Percentiles rank a stretch among this genome's conserved stretches.
phyloP scores from a whole-genome alignment of 1,140 invertebrate species.

The Orussus abietinus region DNA sequence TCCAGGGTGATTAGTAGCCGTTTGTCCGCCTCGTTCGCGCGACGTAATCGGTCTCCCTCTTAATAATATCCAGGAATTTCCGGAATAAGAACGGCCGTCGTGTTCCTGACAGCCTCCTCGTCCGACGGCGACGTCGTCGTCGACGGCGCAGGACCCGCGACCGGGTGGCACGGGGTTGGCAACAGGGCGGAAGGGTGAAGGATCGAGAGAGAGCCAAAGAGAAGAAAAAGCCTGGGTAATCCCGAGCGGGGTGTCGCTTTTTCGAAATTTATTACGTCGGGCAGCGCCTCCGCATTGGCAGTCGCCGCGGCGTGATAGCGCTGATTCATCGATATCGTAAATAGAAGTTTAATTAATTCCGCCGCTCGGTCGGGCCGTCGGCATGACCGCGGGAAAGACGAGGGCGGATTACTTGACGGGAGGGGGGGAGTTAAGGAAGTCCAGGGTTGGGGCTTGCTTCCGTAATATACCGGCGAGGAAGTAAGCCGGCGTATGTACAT shows the following conservation, averaged over 20 bases:
- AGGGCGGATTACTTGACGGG: constrained; percentile 33
- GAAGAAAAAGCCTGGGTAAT: constrained; percentile 18
- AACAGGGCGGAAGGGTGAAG: constrained; percentile 17
- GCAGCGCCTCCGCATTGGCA: constrained; percentile 18
- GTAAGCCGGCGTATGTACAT: neutral
- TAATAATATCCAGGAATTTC: constrained; percentile 25
- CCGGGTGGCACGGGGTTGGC: neutral
- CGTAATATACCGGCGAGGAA: constrained; percentile 33
- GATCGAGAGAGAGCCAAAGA: constrained; percentile 10
- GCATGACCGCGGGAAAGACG: constrained; percentile 39
- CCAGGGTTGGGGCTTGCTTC: constrained; percentile 3
- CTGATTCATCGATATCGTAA: constrained; percentile 52
- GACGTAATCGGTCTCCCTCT: constrained; percentile 13
- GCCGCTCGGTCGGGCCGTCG: constrained; percentile 39
- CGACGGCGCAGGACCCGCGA: constrained; percentile 7
- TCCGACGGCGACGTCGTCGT: neutral
- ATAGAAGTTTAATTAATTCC: constrained; percentile 54
- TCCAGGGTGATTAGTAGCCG: constrained; percentile 27
- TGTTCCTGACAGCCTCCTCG: neutral
- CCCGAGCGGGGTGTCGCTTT: constrained; percentile 24
- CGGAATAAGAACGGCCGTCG: neutral
- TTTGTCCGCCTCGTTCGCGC: constrained; percentile 18
- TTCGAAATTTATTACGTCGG: constrained; percentile 41
- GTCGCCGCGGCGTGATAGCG: constrained; percentile 31
- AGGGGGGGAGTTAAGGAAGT: constrained; percentile 33